A percentile compares a stretch with the other conserved stretches of the same genome.
Conservation (phyloP, 2,888 invertebrate genomes). For the Cryptophagus acutangulus region DNA sequence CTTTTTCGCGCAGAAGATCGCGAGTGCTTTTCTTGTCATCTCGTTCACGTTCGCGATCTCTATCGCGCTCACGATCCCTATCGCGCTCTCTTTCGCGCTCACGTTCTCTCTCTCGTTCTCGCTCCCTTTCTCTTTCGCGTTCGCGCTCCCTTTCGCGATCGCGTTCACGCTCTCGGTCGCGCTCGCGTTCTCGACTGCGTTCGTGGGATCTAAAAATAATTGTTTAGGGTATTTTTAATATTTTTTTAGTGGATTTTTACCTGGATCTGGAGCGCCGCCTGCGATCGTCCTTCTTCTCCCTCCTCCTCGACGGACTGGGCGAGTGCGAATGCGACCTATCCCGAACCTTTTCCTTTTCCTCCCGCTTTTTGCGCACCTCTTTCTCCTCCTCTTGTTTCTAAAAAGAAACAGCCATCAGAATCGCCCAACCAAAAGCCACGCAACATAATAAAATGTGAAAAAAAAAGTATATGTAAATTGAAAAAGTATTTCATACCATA, state of each 20-base stretch:
- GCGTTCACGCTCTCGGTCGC: slow-evolving; percentile 47
- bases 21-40: slow-evolving; percentile 53
- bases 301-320: slow-evolving; percentile 42
- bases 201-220: slow-evolving; percentile 46
- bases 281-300: slow-evolving; percentile 43
- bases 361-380: slow-evolving; percentile 60
- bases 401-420: too few species aligned
- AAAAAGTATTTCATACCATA: too few species aligned
- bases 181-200: slow-evolving; percentile 46
- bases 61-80: slow-evolving; percentile 48
- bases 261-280: slow-evolving; percentile 50
- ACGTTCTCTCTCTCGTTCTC: slow-evolving; percentile 45
- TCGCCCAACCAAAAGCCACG: too few species aligned
- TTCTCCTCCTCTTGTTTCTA: slow-evolving; percentile 74
- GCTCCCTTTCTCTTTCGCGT: slow-evolving; percentile 45
- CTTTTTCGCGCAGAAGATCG: slow-evolving; percentile 70
- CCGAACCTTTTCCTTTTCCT: slow-evolving; percentile 48
- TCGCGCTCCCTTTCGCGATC: slow-evolving; percentile 49
- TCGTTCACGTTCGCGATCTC: slow-evolving; percentile 58
- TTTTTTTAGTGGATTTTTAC: too few species aligned
- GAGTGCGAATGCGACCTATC: slow-evolving; percentile 41
- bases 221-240: too few species aligned
- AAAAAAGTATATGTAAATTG: too few species aligned
- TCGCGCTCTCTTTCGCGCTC: slow-evolving; percentile 49
- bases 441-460: too few species aligned